Conservation (phyloP, 2,888 invertebrate genomes). For the Hemicrepidius hirtus region DNA sequence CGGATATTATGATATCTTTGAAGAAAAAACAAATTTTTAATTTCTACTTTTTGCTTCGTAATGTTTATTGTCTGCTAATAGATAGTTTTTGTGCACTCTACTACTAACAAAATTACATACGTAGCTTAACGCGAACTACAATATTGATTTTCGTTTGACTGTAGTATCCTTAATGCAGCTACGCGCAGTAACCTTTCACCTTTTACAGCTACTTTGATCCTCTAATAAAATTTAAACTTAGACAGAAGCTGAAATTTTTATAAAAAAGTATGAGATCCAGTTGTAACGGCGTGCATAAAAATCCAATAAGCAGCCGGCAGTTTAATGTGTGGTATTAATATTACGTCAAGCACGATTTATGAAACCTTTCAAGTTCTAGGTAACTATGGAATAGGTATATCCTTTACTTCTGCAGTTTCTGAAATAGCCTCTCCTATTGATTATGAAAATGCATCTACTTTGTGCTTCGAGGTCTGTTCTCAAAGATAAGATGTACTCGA, state of each 20-base stretch:
- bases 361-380: slow-evolving; percentile 4
- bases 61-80: too few relatives aligned
- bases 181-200: slow-evolving; percentile 34
- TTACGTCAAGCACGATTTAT: neutral
- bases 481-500: neutral
- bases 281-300: neutral
- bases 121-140: slow-evolving; percentile 20
- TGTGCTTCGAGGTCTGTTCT: neutral
- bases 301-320: neutral
- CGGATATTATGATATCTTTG: too few relatives aligned
- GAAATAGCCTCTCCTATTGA: neutral
- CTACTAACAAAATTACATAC: slow-evolving; percentile 14
- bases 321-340: neutral
- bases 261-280: neutral
- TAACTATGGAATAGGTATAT: neutral
- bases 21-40: too few relatives aligned
- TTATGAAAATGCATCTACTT: slow-evolving; percentile 15
- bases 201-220: neutral
- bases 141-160: slow-evolving; percentile 22
- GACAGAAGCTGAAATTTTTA: neutral
- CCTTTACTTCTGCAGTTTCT: slow-evolving; percentile 12
- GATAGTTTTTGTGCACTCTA: too few relatives aligned
- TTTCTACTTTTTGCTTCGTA: too few relatives aligned
- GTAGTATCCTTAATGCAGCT: slow-evolving; percentile 31
- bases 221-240: neutral